Percentiles rank a stretch among this genome's conserved stretches.
Conservation (phyloP, 2,888 invertebrate species). For the Microctonus brassicae region DNA sequence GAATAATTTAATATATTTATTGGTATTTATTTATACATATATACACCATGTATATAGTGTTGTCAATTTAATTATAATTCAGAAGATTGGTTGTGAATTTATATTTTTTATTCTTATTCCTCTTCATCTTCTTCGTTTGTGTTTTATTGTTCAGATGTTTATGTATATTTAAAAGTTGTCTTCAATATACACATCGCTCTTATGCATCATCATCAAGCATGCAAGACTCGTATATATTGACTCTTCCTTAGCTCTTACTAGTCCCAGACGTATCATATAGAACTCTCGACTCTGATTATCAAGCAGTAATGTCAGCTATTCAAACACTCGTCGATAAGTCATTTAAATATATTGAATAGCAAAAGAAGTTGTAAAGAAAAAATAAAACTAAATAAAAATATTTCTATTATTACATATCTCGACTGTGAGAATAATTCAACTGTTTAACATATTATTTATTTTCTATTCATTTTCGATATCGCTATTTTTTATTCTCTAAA, state of each 20-base stretch:
- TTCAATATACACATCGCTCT: not conserved
- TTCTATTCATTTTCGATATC: not conserved
- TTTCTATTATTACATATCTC: not conserved
- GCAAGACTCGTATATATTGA: not conserved
- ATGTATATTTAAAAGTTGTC: not conserved
- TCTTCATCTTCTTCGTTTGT: not conserved
- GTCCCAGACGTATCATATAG: not conserved
- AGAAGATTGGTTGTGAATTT: not conserved
- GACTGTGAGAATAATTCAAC: not conserved
- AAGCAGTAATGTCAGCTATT: not conserved
- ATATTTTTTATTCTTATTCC: constrained; percentile 8
- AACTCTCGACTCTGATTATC: not conserved
- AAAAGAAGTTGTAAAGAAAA: not conserved
- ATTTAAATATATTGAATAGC: not conserved
- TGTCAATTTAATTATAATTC: not conserved
- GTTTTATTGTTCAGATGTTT: not conserved
- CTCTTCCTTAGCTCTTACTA: not conserved
- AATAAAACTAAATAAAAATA: not conserved
- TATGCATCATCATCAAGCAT: constrained; percentile 1
- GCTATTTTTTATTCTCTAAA: not conserved
- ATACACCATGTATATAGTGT: not conserved
- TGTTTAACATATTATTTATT: not conserved
- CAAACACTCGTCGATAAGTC: not conserved
- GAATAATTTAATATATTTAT: too few relatives aligned
- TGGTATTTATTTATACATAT: too few relatives aligned